These are phyloP conservation scores for Morus bassanus DNA, from an alignment of 2,797 vertebrate genomes.

Conservation along the genomic window DNA sequence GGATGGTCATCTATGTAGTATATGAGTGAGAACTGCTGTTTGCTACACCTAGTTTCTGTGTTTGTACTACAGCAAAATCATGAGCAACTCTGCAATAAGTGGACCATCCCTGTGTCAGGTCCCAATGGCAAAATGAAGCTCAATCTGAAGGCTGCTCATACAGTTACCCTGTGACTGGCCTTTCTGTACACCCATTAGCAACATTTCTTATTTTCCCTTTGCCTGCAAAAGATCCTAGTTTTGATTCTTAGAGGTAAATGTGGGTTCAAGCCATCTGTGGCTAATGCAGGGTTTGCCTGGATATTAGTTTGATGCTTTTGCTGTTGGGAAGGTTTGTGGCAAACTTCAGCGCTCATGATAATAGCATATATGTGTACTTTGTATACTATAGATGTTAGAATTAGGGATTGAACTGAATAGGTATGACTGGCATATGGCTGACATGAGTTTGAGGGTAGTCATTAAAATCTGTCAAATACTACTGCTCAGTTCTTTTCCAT, in stretches of 20 bases:
- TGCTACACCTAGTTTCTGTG: not conserved
- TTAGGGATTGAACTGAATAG: not conserved
- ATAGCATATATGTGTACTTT: rapidly evolving
- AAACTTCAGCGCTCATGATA: not conserved
- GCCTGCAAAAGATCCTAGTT: not conserved
- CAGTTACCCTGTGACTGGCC: not conserved
- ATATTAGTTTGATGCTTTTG: not conserved
- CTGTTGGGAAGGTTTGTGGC: not conserved
- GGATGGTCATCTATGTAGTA: not conserved
- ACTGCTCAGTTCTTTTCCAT: not conserved
- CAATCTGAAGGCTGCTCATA: not conserved
- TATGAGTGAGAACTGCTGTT: not conserved
- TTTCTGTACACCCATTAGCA: not conserved
- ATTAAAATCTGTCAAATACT: not conserved
- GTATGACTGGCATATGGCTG: not conserved
- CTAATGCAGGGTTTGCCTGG: not conserved
- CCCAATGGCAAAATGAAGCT: not conserved
- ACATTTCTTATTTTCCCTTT: not conserved
- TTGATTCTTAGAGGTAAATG: not conserved
- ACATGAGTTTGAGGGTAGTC: not conserved
- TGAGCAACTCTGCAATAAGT: not conserved
- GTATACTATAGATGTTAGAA: not conserved
- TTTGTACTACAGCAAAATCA: not conserved
- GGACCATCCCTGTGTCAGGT: not conserved
- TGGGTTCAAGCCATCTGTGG: not conserved